These are phyloP conservation scores for Drosophila prosaltans DNA, from an alignment of 1,140 invertebrate genomes.

Conservation along the genomic window DNA sequence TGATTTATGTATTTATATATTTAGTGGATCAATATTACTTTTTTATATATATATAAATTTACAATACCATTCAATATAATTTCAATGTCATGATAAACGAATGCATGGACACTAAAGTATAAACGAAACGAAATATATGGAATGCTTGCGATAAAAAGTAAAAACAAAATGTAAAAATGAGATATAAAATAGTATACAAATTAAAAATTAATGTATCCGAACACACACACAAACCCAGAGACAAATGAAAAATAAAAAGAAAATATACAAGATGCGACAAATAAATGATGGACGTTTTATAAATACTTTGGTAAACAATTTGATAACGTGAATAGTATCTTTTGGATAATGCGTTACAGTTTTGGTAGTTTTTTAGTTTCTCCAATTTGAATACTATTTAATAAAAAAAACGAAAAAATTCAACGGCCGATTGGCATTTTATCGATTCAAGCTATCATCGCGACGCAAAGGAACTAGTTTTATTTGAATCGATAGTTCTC, in stretches of 20 bases:
- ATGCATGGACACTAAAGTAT: background rate
- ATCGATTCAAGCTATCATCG: too few relatives aligned
- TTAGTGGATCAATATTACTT: constrained; percentile 11
- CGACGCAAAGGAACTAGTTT: too few relatives aligned
- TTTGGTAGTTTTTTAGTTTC: too few relatives aligned
- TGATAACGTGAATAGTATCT: too few relatives aligned
- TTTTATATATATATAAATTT: background rate
- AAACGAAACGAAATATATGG: background rate
- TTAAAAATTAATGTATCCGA: background rate
- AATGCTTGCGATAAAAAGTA: constrained; percentile 14
- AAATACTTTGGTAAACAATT: too few relatives aligned
- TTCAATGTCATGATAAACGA: constrained; percentile 12
- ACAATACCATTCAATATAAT: constrained; percentile 1
- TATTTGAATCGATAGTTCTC: too few relatives aligned
- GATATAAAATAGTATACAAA: constrained; percentile 5
- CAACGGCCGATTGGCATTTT: too few relatives aligned
- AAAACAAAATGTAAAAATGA: constrained; percentile 6
- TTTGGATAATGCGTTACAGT: too few relatives aligned
- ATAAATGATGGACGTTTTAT: background rate
- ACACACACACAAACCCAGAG: background rate
- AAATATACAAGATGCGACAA: background rate
- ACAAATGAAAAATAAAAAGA: background rate
- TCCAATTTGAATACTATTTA: too few relatives aligned
- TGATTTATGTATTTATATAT: constrained; percentile 23
- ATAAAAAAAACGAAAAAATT: too few relatives aligned